Percentiles rank a stretch among this genome's conserved stretches.
Evolutionary conservation across 2,113 vertebrate genomes (phyloP).

Genomic region (Dipodomys merriami): DNA sequence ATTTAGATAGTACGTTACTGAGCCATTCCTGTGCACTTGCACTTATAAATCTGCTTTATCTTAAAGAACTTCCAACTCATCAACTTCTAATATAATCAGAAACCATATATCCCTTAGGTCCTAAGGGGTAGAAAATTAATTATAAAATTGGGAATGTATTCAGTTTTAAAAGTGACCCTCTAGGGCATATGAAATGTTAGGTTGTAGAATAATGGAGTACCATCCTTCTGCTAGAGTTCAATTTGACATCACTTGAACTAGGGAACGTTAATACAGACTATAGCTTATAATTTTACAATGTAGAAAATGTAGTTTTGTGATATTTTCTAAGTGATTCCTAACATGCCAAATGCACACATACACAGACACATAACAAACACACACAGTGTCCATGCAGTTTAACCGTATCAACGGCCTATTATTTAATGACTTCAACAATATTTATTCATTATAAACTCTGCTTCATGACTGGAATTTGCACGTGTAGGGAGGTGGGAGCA

Average conservation of each 20-base stretch:
- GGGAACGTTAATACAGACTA: not conserved
- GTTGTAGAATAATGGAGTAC: not conserved
- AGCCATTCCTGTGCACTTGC: not conserved
- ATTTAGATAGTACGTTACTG: not conserved
- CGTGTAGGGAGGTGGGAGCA: not conserved
- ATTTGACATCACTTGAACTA: not conserved
- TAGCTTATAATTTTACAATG: not conserved
- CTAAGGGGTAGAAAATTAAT: constrained; percentile 12
- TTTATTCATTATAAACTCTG: not conserved
- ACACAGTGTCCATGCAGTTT: rapidly evolving
- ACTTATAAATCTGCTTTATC: not conserved
- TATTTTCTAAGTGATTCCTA: no score
- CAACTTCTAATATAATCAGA: not conserved
- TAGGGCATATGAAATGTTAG: not conserved
- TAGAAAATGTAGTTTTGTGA: not conserved
- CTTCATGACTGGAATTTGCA: not conserved
- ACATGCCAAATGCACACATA: no score
- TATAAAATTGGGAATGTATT: not conserved
- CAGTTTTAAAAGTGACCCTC: not conserved
- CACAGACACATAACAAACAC: not conserved
- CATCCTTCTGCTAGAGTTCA: not conserved
- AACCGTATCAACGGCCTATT: not conserved
- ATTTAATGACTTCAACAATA: not conserved
- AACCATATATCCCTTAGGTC: not conserved
- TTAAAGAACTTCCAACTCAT: not conserved